These are phyloP conservation scores for Empis livida DNA, from an alignment of 2,888 invertebrate genomes.

Conservation along the genomic window DNA sequence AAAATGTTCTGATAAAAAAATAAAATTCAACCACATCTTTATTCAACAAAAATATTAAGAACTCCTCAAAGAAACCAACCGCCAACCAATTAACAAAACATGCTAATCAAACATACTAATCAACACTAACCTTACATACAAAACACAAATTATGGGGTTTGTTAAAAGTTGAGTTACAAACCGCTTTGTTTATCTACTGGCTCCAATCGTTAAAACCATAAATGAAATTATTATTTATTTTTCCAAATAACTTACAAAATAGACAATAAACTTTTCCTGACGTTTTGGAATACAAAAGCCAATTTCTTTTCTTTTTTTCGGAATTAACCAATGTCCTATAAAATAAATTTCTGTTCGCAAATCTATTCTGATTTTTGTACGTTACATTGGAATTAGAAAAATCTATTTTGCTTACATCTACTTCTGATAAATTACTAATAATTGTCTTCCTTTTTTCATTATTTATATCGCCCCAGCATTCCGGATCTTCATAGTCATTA, in stretches of 20 bases:
- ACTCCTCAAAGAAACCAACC: too few relatives aligned
- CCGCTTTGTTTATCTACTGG: too few relatives aligned
- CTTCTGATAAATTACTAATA: not conserved
- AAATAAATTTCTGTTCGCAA: not conserved
- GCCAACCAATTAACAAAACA: too few relatives aligned
- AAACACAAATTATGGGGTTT: too few relatives aligned
- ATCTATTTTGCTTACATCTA: not conserved
- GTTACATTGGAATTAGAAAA: not conserved
- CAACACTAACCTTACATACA: too few relatives aligned
- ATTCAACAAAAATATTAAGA: too few relatives aligned
- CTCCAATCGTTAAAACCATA: slow-evolving; percentile 3
- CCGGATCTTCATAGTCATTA: not conserved
- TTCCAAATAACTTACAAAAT: not conserved
- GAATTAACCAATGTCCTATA: slow-evolving; percentile 1
- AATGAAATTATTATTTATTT: not conserved
- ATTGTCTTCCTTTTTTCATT: not conserved
- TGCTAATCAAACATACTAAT: too few relatives aligned
- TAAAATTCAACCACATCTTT: too few relatives aligned
- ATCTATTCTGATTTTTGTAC: not conserved
- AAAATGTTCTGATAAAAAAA: too few relatives aligned
- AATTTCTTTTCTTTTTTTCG: slow-evolving; percentile 6
- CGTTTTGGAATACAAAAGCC: slow-evolving; percentile 2
- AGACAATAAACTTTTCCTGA: not conserved
- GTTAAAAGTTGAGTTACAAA: too few relatives aligned
- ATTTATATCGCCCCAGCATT: not conserved